Percentiles rank a stretch among this genome's conserved stretches.
These are phyloP conservation scores for Cochlearius cochlearius DNA, from an alignment of 2,113 vertebrate species.

Conservation along the genomic window DNA sequence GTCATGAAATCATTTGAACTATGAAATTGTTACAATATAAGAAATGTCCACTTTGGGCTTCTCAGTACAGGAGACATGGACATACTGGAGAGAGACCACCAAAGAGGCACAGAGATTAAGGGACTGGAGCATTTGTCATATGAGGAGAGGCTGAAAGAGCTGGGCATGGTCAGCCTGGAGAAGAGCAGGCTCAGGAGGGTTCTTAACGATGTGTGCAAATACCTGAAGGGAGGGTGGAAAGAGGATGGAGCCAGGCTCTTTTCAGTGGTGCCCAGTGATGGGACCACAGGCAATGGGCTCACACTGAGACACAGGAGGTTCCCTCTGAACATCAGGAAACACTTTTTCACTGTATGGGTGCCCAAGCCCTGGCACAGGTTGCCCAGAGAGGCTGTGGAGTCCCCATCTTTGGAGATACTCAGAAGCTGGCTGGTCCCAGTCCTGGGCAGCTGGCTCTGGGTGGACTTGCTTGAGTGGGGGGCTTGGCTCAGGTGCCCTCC, in stretches of 20 bases:
- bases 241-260: neutral
- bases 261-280: neutral
- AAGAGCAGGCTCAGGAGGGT: neutral
- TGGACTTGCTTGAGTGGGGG: too few species aligned
- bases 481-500: too few species aligned
- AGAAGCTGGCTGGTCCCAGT: too few species aligned
- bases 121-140: too few species aligned
- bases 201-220: neutral
- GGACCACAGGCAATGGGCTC: too few species aligned
- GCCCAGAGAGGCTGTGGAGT: too few species aligned
- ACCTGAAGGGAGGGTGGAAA: neutral
- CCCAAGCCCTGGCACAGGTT: too few species aligned
- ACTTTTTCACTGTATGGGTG: too few species aligned
- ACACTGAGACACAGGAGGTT: too few species aligned
- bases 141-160: neutral
- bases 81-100: neutral
- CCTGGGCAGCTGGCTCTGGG: too few species aligned
- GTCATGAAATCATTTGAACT: neutral
- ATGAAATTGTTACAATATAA: neutral
- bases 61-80: neutral
- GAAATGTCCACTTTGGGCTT: neutral
- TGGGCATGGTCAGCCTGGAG: neutral
- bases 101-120: neutral
- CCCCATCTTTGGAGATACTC: too few species aligned
- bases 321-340: too few species aligned